Percentiles rank a stretch among this genome's conserved stretches.
Evolutionary conservation across 2,797 vertebrate species (phyloP).

Genomic region (Pampus argenteus): DNA sequence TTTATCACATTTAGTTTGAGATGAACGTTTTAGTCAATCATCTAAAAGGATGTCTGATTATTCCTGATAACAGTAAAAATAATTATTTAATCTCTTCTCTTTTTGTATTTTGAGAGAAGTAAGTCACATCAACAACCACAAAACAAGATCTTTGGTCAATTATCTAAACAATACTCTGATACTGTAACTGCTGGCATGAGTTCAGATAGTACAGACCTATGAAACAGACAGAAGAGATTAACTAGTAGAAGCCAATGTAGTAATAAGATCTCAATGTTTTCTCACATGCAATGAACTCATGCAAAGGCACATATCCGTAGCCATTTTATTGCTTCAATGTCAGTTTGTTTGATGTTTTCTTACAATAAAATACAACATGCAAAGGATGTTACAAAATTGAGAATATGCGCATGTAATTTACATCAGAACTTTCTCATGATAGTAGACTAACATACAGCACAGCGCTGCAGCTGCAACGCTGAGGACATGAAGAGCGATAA

Average conservation of each 20-base stretch:
- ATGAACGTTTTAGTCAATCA: neutral
- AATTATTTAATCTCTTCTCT: neutral
- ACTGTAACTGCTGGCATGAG: conserved; percentile 56
- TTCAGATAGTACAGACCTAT: conserved; percentile 56
- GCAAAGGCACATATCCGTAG: conserved; percentile 77
- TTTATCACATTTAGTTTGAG: neutral
- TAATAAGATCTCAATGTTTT: conserved; percentile 65
- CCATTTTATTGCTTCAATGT: conserved; percentile 65
- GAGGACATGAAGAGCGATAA: conserved; percentile 1
- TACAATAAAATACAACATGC: conserved; percentile 82
- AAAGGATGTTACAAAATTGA: conserved; percentile 79
- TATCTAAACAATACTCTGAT: conserved; percentile 43
- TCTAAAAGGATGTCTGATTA: neutral
- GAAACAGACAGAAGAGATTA: conserved; percentile 62
- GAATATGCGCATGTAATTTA: conserved; percentile 10
- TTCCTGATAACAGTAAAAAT: neutral
- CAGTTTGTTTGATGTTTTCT: conserved; percentile 75
- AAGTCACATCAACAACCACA: conserved; percentile 46
- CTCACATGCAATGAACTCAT: conserved; percentile 87
- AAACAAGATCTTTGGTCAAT: conserved; percentile 8
- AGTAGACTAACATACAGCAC: conserved; percentile 19
- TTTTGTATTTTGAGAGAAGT: conserved; percentile 39
- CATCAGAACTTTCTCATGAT: conserved; percentile 3
- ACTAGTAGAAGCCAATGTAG: conserved; percentile 74
- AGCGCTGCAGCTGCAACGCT: conserved; percentile 18